Conservation (phyloP, 2,888 invertebrate genomes). For the Tortricodes alternella region DNA sequence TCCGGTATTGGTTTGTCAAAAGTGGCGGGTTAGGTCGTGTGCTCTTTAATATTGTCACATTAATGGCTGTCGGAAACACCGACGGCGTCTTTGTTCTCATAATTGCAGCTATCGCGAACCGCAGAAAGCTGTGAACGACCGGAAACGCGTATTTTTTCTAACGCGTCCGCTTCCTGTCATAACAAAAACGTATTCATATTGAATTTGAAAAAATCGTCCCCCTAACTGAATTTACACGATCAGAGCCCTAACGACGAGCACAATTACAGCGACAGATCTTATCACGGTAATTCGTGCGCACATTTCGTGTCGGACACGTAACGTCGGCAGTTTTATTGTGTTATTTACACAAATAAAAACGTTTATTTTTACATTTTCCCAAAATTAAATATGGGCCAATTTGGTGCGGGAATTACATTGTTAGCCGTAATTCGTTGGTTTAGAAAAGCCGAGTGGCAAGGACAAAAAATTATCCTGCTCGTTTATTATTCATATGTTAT, state of each 20-base stretch:
- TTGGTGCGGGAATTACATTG: constrained; percentile 68
- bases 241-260: constrained; percentile 72
- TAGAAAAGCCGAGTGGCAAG: constrained; percentile 42
- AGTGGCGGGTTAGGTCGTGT: constrained; percentile 43
- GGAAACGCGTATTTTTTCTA: constrained; percentile 78
- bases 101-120: constrained; percentile 71
- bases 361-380: constrained; percentile 83
- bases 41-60: constrained; percentile 54
- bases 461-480: constrained; percentile 40
- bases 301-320: constrained; percentile 65
- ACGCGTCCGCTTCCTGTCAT: constrained; percentile 73
- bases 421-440: constrained; percentile 67
- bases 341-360: constrained; percentile 83
- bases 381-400: constrained; percentile 82
- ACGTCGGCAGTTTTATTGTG: constrained; percentile 78
- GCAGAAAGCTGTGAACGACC: constrained; percentile 60
- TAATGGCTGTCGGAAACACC: constrained; percentile 42
- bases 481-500: constrained; percentile 66
- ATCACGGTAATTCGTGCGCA: constrained; percentile 75
- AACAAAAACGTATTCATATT: constrained; percentile 61
- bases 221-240: constrained; percentile 81
- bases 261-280: constrained; percentile 79
- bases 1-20: constrained; percentile 35
- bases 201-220: constrained; percentile 67
- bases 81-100: constrained; percentile 51